phyloP scores from a whole-genome alignment of 2,797 vertebrate genomes.

The Podargus strigoides region DNA sequence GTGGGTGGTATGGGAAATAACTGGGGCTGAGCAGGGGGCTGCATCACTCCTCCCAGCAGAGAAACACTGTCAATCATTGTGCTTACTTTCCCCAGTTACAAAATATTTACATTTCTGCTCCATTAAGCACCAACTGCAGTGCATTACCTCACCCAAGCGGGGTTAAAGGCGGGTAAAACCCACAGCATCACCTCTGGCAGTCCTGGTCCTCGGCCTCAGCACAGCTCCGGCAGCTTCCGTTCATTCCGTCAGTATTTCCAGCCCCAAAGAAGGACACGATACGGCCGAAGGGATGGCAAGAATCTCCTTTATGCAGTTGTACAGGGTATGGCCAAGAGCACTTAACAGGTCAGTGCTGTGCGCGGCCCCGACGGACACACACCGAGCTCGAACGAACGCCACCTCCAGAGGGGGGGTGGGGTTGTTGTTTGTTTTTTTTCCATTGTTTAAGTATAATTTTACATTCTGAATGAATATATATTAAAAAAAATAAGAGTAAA shows the following conservation, averaged over 20 bases:
- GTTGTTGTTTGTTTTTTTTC: background rate
- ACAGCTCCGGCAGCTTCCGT: background rate
- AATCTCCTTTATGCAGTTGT: slow-evolving; percentile 50
- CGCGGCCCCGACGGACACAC: slow-evolving; percentile 11
- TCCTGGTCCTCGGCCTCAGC: too few species aligned
- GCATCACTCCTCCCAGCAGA: too few species aligned
- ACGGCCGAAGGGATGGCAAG: background rate
- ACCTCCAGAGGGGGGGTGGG: background rate
- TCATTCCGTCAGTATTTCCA: background rate
- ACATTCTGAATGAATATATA: slow-evolving; percentile 57
- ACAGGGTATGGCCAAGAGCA: slow-evolving; percentile 47
- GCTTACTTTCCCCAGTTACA: background rate
- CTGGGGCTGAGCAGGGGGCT: background rate
- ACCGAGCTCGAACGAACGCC: slow-evolving; percentile 10
- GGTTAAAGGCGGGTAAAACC: background rate
- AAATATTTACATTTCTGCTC: background rate
- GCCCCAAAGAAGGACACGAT: background rate
- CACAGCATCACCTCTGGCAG: background rate
- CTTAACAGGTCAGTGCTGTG: slow-evolving; percentile 26
- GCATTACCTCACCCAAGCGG: too few species aligned
- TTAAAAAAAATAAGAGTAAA: slow-evolving; percentile 11
- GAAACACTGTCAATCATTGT: rapidly evolving
- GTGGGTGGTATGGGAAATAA: background rate
- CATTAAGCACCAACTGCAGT: background rate
- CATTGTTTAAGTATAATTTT: slow-evolving; percentile 29